Evolutionary conservation across 2,888 invertebrate species (phyloP).

Genomic region (Trachelus troglodyta): DNA sequence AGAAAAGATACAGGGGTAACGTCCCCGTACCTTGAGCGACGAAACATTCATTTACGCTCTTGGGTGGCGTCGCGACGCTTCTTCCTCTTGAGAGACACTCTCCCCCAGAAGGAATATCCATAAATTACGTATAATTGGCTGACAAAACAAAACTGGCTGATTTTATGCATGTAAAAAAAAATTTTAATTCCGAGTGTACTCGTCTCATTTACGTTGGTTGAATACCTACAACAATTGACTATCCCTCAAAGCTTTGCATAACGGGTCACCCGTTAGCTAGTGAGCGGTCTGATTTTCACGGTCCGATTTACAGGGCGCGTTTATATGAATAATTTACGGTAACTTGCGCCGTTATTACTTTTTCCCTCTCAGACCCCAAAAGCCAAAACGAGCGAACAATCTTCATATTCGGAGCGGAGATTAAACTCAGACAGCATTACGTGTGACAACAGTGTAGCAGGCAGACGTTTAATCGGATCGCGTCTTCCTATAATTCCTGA

Average conservation of each 20-base stretch:
- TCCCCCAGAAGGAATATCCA: background rate
- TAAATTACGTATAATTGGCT: background rate
- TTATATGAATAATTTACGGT: background rate
- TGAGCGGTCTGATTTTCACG: background rate
- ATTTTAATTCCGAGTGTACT: background rate
- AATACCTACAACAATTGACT: background rate
- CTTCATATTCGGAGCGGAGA: background rate
- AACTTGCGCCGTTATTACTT: background rate
- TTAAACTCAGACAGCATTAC: background rate
- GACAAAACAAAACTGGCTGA: background rate
- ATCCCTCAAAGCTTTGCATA: background rate
- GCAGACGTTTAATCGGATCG: background rate
- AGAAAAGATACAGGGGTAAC: too few species aligned
- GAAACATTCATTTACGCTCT: background rate
- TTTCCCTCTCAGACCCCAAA: background rate
- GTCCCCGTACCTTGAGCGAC: too few species aligned
- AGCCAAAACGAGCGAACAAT: background rate
- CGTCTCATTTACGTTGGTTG: background rate
- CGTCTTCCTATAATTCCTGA: background rate
- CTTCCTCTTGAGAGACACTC: background rate
- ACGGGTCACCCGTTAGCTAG: background rate
- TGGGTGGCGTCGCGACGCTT: background rate
- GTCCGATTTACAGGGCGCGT: background rate
- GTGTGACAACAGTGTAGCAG: background rate
- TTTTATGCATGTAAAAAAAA: background rate